Conservation (phyloP, 2,888 invertebrate species). For the Athalia rosae region DNA sequence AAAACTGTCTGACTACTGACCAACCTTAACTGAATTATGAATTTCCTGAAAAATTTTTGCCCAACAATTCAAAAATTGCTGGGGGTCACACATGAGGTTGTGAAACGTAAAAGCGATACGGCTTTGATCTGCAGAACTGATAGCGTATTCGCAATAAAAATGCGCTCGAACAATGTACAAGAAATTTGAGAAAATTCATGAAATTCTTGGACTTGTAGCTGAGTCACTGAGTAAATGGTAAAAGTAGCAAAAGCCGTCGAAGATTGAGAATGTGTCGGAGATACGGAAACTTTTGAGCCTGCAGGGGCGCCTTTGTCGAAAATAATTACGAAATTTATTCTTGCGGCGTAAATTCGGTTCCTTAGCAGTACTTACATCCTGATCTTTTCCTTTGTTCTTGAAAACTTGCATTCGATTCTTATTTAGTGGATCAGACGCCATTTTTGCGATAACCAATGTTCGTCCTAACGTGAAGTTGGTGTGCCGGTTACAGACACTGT, state of each 20-base stretch:
- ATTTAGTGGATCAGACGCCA: constrained; percentile 84
- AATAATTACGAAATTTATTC: not conserved
- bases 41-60: too few species aligned
- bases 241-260: not conserved
- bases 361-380: constrained; percentile 88
- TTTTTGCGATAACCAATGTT: constrained; percentile 76
- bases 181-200: not conserved
- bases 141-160: not conserved
- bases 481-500: constrained; percentile 41
- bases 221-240: constrained; percentile 24
- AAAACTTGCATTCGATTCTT: constrained; percentile 94
- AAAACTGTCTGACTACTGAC: not conserved
- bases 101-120: not conserved
- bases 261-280: constrained; percentile 2
- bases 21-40: too few species aligned
- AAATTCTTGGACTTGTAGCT: not conserved
- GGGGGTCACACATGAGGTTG: not conserved
- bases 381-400: constrained; percentile 99
- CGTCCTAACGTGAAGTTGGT: constrained; percentile 43
- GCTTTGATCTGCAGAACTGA: not conserved
- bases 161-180: not conserved
- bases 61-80: too few species aligned
- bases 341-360: not conserved
- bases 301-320: not conserved
- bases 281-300: not conserved